A percentile compares a stretch with the other conserved stretches of the same genome.
These are phyloP conservation scores for Tineola bisselliella DNA, from an alignment of 2,888 invertebrate species.

Conservation along the genomic window DNA sequence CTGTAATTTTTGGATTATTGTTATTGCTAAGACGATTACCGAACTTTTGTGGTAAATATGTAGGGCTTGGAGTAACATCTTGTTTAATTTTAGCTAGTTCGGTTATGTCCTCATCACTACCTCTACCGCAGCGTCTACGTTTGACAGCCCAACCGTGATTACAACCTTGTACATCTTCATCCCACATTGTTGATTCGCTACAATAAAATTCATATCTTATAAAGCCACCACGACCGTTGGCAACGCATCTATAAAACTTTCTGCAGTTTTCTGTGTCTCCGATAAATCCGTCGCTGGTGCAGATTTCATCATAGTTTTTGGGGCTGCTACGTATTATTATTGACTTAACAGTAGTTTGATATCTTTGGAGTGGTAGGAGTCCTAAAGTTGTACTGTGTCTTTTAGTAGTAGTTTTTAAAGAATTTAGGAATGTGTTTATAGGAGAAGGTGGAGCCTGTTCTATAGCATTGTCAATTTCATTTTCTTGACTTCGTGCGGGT, in stretches of 20 bases:
- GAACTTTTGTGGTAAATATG: not conserved
- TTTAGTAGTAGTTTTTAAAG: constrained; percentile 9
- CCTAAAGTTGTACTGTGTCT: not conserved
- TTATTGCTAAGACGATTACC: not conserved
- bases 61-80: not conserved
- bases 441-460: constrained; percentile 41
- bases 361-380: not conserved
- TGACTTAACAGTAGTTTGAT: constrained; percentile 15
- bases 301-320: constrained; percentile 32
- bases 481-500: constrained; percentile 32
- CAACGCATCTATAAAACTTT: constrained; percentile 83
- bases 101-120: constrained; percentile 16
- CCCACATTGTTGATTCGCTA: constrained; percentile 82
- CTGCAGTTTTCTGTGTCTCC: constrained; percentile 76
- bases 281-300: constrained; percentile 77
- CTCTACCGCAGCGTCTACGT: constrained; percentile 40
- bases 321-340: constrained; percentile 17
- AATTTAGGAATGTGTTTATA: constrained; percentile 20
- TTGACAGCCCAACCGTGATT: constrained; percentile 75
- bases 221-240: constrained; percentile 69
- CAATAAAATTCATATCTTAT: constrained; percentile 79
- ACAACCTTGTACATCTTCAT: constrained; percentile 74
- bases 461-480: constrained; percentile 45
- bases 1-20: not conserved
- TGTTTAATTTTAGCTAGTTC: not conserved